phyloP scores from a whole-genome alignment of 2,113 vertebrate species.

The Pedetes capensis region DNA sequence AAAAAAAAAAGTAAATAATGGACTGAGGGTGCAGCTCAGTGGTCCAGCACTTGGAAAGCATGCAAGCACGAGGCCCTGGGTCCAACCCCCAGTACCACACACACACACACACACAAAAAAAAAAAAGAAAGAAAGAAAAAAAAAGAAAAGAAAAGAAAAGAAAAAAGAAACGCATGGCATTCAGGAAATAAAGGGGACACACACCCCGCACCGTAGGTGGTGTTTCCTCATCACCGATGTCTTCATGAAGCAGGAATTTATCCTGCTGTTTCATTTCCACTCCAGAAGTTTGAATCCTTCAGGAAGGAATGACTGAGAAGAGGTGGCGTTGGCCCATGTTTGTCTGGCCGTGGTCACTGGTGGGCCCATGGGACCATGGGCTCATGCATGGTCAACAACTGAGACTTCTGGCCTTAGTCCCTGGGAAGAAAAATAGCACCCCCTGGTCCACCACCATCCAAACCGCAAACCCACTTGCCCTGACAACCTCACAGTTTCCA shows the following conservation, averaged over 20 bases:
- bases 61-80: too few relatives aligned
- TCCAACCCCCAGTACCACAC: too few relatives aligned
- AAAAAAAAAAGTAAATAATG: too few relatives aligned
- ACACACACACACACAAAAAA: neutral
- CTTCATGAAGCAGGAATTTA: neutral
- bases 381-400: neutral
- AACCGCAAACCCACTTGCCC: rapidly evolving
- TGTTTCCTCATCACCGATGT: neutral
- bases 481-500: rapidly evolving
- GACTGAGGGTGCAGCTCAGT: too few relatives aligned
- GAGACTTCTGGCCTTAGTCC: neutral
- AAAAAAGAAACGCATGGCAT: too few relatives aligned
- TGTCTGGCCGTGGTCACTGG: rapidly evolving
- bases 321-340: neutral
- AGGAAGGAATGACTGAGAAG: neutral
- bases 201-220: rapidly evolving
- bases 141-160: too few relatives aligned
- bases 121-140: too few relatives aligned
- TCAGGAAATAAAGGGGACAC: too few relatives aligned
- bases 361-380: too few relatives aligned
- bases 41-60: too few relatives aligned
- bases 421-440: neutral
- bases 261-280: neutral
- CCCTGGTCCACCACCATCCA: rapidly evolving
- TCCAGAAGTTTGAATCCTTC: neutral